Base-by-base conservation (phyloP, 2,113 vertebrate species). In the Pelmatolapia mariae region DNA sequence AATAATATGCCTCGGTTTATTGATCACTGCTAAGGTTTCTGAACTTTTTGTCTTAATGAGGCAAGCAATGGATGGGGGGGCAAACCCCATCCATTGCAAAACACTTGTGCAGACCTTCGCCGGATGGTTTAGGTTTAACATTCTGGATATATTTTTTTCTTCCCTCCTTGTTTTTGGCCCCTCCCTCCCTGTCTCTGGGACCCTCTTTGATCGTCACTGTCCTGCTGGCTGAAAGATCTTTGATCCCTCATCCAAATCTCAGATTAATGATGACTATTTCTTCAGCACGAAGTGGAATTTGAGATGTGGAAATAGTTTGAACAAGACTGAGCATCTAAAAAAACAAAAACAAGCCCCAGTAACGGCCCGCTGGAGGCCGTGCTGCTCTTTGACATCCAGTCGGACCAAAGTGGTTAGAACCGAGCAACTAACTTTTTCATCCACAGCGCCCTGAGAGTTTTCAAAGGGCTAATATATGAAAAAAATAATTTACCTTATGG, bases 331-430 rank as follows among this genome's bases (percentile, higher is more conserved):
- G 78, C 83, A 82, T 88, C 89, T 88, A 80, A 61, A 76, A 57
- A 50, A 61, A 33, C 16, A 63, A 31, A 61, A 7, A 36, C 59
- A 63, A 36, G 47, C 59, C 87, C 47, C 16, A 8, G 29, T 79
- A 12, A 73, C 5, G 8, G 52, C 88, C 33, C 2, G 22, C 82
- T 43, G 31, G 84, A 76, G 81, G 85, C 82, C 13, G 19, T 4
- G 24, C 85, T 24, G 83, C 87, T 86, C 71, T 86, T 63, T 31
- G 47, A 93, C 86, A 89, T 90, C 83, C 88, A 83, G 86, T 84
- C 9, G 94, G 94, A 95, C 95, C 94, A 95, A 95, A 95, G 91
- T 82, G 89, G 92, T 90, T 89, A 88, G 86, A 89, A 92, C 85
- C 52, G n/a, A 89, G 93, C 83, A 85, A 88, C 92, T 63, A 83